Conservation (phyloP, 2,113 vertebrate genomes). For the Pongo pygmaeus region DNA sequence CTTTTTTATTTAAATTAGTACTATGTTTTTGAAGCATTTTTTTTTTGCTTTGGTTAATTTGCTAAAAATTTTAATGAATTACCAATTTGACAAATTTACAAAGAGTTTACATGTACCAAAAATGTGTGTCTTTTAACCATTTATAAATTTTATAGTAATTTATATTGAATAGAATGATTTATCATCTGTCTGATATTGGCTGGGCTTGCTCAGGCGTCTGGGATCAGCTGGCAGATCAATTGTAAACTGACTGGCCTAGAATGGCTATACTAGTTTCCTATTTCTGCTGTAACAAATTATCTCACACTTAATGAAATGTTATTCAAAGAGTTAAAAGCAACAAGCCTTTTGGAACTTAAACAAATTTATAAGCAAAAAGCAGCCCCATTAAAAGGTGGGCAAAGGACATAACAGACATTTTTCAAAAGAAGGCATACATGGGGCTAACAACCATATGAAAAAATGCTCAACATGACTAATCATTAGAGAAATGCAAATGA, state of each 20-base stretch:
- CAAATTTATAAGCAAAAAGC: no score
- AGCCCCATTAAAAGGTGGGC: no score
- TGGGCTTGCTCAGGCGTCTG: neutral
- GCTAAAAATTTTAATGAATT: neutral
- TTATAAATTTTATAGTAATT: neutral
- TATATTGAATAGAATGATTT: neutral
- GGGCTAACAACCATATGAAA: no score
- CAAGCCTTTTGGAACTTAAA: neutral
- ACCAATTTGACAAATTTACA: neutral
- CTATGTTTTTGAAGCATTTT: neutral
- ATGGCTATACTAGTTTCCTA: neutral
- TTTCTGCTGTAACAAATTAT: neutral
- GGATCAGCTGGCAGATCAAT: neutral
- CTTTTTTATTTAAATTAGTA: neutral
- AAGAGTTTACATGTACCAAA: constrained; percentile 9
- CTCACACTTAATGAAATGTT: neutral
- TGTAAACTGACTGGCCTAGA: neutral
- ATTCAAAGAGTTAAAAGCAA: constrained; percentile 25
- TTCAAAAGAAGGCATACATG: no score
- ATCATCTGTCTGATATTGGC: neutral
- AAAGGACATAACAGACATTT: no score
- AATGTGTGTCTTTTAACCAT: neutral
- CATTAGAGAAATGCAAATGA: no score
- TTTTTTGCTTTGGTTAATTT: constrained; percentile 26
- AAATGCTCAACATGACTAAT: no score